Conservation (phyloP, 2,888 invertebrate genomes). For the Eupithecia inturbata region DNA sequence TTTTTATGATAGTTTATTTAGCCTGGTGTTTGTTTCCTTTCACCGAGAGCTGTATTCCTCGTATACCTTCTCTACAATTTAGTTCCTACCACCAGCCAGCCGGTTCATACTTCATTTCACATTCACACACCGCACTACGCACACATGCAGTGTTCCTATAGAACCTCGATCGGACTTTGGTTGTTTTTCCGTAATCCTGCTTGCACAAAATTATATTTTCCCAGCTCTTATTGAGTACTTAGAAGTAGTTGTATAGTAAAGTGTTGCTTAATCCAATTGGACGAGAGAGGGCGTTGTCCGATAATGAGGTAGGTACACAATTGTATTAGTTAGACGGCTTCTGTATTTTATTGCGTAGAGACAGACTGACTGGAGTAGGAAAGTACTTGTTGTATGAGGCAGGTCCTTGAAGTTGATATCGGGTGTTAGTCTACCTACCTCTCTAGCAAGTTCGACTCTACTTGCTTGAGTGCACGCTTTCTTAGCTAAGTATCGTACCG, state of each 20-base stretch:
- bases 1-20: not conserved
- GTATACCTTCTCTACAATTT: not conserved
- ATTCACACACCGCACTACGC: not conserved
- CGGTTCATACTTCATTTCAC: not conserved
- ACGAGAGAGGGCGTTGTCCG: conserved; percentile 13
- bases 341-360: conserved; percentile 18
- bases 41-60: not conserved
- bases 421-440: not conserved
- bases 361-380: not conserved
- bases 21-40: not conserved
- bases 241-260: not conserved
- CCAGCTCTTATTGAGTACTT: not conserved
- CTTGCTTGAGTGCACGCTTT: too few relatives aligned
- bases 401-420: not conserved
- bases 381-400: not conserved
- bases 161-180: not conserved
- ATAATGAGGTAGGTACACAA: conserved; percentile 22
- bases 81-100: not conserved
- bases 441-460: not conserved
- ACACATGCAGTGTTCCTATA: not conserved
- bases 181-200: not conserved
- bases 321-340: conserved; percentile 14
- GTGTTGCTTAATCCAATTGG: conserved; percentile 8
- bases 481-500: not conserved
- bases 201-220: not conserved